Percentiles rank a stretch among this genome's conserved stretches.
These are phyloP conservation scores for Dryocosmus kuriphilus DNA, from an alignment of 2,888 invertebrate species.

Conservation along the genomic window DNA sequence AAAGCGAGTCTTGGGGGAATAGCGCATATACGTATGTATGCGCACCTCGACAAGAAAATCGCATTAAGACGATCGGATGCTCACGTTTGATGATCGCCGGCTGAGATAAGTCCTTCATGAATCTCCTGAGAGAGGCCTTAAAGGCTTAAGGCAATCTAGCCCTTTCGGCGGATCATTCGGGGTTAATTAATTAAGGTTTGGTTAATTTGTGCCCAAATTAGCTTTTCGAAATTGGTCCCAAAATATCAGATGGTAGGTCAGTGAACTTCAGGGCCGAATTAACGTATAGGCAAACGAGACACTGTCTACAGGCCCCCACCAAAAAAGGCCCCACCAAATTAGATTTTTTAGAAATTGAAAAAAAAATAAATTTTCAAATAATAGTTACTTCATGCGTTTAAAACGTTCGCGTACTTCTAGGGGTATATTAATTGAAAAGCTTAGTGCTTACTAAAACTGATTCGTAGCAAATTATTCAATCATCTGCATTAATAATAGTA, in stretches of 20 bases:
- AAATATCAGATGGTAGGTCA: conserved; percentile 42
- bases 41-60: conserved; percentile 66
- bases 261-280: too few species aligned
- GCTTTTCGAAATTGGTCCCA: conserved; percentile 51
- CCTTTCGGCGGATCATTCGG: conserved; percentile 55
- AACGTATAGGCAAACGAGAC: too few species aligned
- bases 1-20: conserved; percentile 20
- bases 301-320: too few species aligned
- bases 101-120: conserved; percentile 51
- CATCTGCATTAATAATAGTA: too few species aligned
- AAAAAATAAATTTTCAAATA: too few species aligned
- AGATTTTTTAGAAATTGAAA: too few species aligned
- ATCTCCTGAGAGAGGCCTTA: conserved; percentile 44
- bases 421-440: too few species aligned
- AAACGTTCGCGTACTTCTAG: too few species aligned
- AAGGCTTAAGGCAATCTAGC: conserved; percentile 44
- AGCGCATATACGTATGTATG: conserved; percentile 29
- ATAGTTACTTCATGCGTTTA: too few species aligned
- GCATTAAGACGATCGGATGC: conserved; percentile 68
- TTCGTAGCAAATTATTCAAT: too few species aligned
- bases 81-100: conserved; percentile 69
- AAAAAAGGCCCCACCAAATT: too few species aligned
- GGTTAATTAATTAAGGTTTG: conserved; percentile 58
- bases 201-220: conserved; percentile 59
- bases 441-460: too few species aligned